phyloP scores from a whole-genome alignment of 2,888 invertebrate genomes.

The Lycaena phlaeas region DNA sequence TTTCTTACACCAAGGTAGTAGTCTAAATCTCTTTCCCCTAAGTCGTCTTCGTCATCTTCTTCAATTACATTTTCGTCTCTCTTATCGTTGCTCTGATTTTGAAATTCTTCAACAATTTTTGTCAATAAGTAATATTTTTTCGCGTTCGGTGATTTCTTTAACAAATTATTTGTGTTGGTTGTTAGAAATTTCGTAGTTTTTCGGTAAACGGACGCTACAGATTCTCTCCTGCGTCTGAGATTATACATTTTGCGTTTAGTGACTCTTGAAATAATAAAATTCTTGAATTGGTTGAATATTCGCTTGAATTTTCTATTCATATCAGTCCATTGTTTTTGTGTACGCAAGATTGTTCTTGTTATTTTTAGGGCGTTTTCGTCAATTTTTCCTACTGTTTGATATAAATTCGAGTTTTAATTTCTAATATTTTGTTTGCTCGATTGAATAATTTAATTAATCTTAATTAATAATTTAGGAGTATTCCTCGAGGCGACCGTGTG shows the following conservation, averaged over 20 bases:
- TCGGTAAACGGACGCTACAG: slow-evolving; percentile 53
- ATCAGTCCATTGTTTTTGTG: slow-evolving; percentile 13
- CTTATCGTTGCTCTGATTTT: slow-evolving; percentile 21
- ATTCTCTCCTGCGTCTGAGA: slow-evolving; percentile 47
- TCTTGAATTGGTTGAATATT: slow-evolving; percentile 28
- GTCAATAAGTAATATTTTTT: slow-evolving; percentile 35
- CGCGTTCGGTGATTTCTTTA: slow-evolving; percentile 50
- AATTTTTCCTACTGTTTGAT: neutral
- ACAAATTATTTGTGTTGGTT: slow-evolving; percentile 44
- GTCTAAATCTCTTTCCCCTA: slow-evolving; percentile 54
- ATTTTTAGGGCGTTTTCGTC: neutral
- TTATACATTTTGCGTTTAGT: slow-evolving; percentile 32
- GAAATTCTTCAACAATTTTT: slow-evolving; percentile 35
- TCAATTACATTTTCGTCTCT: slow-evolving; percentile 19
- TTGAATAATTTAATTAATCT: too few relatives aligned
- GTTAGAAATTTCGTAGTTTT: slow-evolving; percentile 60
- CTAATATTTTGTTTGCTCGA: too few relatives aligned
- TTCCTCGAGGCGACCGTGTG: slow-evolving; percentile 31
- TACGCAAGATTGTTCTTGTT: neutral
- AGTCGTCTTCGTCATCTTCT: slow-evolving; percentile 28
- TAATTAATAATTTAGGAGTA: slow-evolving; percentile 23
- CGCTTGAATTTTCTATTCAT: slow-evolving; percentile 26
- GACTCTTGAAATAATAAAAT: slow-evolving; percentile 21
- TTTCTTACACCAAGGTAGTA: slow-evolving; percentile 55
- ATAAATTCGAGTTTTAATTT: neutral